Conservation (phyloP, 1,140 invertebrate genomes). For the Drosophila oshimai region DNA sequence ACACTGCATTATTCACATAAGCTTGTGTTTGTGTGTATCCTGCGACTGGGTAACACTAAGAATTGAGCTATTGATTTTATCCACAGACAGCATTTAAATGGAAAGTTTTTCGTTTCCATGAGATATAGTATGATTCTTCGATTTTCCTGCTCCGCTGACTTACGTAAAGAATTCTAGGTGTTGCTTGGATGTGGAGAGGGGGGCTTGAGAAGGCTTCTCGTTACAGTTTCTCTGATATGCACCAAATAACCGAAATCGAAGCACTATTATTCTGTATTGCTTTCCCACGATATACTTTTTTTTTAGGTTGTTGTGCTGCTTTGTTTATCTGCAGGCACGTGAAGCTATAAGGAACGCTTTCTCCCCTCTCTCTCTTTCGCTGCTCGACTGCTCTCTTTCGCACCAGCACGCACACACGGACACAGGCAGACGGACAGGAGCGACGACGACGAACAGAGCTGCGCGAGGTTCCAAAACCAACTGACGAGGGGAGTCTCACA, state of each 20-base stretch:
- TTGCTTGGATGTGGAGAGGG: neutral
- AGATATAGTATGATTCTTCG: neutral
- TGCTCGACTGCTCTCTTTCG: neutral
- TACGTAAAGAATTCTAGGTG: slow-evolving; percentile 38
- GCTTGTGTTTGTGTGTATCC: slow-evolving; percentile 21
- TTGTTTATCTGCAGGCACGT: slow-evolving; percentile 67
- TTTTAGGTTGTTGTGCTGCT: slow-evolving; percentile 15
- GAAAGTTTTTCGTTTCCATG: slow-evolving; percentile 17
- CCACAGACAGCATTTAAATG: slow-evolving; percentile 20
- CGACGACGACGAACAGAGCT: slow-evolving; percentile 53
- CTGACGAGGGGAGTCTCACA: slow-evolving; percentile 49
- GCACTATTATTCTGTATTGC: slow-evolving; percentile 8
- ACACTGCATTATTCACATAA: neutral
- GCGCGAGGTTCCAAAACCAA: slow-evolving; percentile 64
- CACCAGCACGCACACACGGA: slow-evolving; percentile 1
- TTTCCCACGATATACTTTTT: slow-evolving; percentile 7
- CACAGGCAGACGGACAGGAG: slow-evolving; percentile 3
- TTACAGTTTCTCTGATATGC: neutral
- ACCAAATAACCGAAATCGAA: slow-evolving; percentile 6
- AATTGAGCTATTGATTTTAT: slow-evolving; percentile 69
- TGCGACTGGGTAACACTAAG: slow-evolving; percentile 18
- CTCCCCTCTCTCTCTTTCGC: slow-evolving; percentile 8
- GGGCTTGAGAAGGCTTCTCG: neutral
- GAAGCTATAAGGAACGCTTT: slow-evolving; percentile 29
- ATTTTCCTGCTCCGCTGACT: slow-evolving; percentile 12